Conservation (phyloP, 2,888 invertebrate species). For the Augochlorella aurata region DNA sequence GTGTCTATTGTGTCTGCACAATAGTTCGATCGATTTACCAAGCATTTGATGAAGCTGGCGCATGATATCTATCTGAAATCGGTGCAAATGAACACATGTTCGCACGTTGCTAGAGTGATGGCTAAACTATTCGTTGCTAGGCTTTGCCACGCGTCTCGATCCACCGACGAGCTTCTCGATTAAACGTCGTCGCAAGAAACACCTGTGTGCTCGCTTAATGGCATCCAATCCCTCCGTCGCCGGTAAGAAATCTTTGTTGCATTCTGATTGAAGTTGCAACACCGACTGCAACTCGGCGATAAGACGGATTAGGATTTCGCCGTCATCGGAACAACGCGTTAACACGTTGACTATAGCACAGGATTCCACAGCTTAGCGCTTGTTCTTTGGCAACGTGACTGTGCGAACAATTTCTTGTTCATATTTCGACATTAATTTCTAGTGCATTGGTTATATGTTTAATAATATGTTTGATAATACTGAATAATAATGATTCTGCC, state of each 20-base stretch:
- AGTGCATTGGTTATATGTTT: background rate
- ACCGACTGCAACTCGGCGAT: constrained; percentile 8
- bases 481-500: too few species aligned
- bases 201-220: constrained; percentile 11
- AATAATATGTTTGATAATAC: too few species aligned
- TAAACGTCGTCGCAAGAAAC: background rate
- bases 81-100: constrained; percentile 3
- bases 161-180: constrained; percentile 2
- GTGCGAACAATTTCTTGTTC: background rate
- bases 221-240: background rate
- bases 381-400: background rate
- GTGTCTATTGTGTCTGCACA: background rate
- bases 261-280: constrained; percentile 9
- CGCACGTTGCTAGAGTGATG: background rate
- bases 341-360: background rate
- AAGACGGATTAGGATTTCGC: constrained; percentile 4
- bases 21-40: background rate
- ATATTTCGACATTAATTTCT: background rate
- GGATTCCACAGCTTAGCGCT: background rate
- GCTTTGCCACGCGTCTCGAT: background rate
- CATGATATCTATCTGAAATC: background rate
- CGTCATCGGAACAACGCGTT: background rate
- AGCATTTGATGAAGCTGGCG: background rate
- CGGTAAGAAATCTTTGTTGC: constrained; percentile 3
- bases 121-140: constrained; percentile 18